Percentiles rank a stretch among this genome's conserved stretches.
Conservation (phyloP, 35 echinoderm and acorn worm genomes). For the Diadema setosum region DNA sequence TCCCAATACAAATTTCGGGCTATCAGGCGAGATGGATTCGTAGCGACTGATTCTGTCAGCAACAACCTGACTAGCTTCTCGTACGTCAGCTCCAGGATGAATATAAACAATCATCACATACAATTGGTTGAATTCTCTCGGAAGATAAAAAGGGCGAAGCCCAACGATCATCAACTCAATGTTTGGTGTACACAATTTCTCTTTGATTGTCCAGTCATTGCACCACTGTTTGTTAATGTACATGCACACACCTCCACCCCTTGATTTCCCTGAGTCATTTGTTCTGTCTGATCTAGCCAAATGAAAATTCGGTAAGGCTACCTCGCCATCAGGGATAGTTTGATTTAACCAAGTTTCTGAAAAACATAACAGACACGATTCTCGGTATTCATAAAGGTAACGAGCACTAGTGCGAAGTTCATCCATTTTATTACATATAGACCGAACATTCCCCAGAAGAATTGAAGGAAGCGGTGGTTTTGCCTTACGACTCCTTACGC, state of each 20-base stretch:
- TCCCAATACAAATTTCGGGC: conserved; percentile 2
- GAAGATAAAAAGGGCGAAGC: conserved; percentile 12
- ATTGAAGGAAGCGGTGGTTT: conserved; percentile 14
- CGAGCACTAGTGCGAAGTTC: conserved; percentile 14
- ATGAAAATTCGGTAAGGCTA: background rate
- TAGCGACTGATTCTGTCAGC: background rate
- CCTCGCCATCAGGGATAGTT: background rate
- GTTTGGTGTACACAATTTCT: conserved; percentile 3
- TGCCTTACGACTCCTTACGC: background rate
- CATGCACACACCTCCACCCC: conserved; percentile 17
- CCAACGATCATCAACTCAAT: background rate
- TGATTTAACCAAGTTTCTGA: conserved; percentile 27
- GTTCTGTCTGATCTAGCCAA: conserved; percentile 1
- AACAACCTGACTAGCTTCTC: background rate
- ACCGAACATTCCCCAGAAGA: background rate
- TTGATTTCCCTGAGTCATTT: background rate
- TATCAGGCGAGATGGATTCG: conserved; percentile 20
- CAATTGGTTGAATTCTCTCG: conserved; percentile 30
- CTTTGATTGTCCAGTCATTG: background rate
- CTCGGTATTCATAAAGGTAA: background rate
- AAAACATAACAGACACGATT: conserved; percentile 34
- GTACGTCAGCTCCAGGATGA: conserved; percentile 3
- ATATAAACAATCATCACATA: conserved; percentile 31
- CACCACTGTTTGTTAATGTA: conserved; percentile 44
- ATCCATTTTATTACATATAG: conserved; percentile 18